Percentiles rank a stretch among this genome's conserved stretches.
These are phyloP conservation scores for Cataglyphis rosenhaueri DNA, from an alignment of 2,888 invertebrate species.

Conservation along the genomic window DNA sequence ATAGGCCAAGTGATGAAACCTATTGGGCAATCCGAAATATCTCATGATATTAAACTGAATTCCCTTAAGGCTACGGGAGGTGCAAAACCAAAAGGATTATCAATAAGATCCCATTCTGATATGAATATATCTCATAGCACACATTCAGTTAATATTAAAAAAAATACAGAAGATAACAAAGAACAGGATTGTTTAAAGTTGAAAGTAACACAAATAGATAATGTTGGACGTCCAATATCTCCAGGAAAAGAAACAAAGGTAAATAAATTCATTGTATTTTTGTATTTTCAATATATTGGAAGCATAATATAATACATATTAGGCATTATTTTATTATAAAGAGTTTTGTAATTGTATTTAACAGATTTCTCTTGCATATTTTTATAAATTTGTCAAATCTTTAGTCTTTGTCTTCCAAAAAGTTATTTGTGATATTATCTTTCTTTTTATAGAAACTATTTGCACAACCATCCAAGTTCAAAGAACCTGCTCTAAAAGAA, in stretches of 20 bases:
- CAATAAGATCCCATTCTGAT: constrained; percentile 73
- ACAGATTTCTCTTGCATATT: neutral
- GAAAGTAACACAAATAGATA: constrained; percentile 60
- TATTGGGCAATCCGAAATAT: constrained; percentile 57
- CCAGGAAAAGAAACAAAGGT: constrained; percentile 62
- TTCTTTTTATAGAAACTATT: constrained; percentile 42
- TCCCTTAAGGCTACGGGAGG: constrained; percentile 59
- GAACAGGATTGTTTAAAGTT: constrained; percentile 53
- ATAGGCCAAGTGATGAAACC: constrained; percentile 50
- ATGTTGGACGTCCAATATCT: constrained; percentile 47
- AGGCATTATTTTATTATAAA: neutral
- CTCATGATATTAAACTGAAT: constrained; percentile 40
- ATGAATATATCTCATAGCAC: constrained; percentile 64
- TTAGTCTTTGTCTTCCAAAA: constrained; percentile 15
- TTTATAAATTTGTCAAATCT: neutral
- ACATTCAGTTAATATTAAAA: constrained; percentile 31
- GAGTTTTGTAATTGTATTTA: neutral
- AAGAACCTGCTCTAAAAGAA: constrained; percentile 26
- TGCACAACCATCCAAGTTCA: constrained; percentile 42
- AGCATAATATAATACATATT: neutral
- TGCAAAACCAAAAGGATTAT: constrained; percentile 74
- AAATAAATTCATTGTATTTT: neutral
- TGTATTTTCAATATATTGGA: neutral
- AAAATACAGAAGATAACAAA: constrained; percentile 30
- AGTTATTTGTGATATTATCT: constrained; percentile 29